Conservation (phyloP, 1,140 invertebrate species). For the Rhagoletis zephyria region DNA sequence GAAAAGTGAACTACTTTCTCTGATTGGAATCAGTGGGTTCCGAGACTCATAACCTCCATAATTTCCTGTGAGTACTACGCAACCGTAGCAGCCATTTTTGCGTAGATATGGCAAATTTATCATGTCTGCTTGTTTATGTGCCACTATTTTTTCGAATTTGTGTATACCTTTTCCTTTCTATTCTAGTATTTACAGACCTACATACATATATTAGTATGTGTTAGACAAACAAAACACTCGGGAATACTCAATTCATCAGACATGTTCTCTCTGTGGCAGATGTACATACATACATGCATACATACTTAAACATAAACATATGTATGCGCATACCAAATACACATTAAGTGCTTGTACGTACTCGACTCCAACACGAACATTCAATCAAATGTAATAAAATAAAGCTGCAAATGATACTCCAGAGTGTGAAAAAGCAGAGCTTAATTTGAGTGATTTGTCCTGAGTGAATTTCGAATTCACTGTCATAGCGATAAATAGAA, state of each 20-base stretch:
- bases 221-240: constrained; percentile 4
- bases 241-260: constrained; percentile 18
- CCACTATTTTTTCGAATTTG: background rate
- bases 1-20: too few relatives aligned
- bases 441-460: constrained; percentile 10
- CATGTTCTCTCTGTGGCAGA: background rate
- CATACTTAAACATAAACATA: background rate
- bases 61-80: too few relatives aligned
- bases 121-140: background rate
- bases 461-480: background rate
- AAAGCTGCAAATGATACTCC: background rate
- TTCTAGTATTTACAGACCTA: background rate
- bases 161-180: background rate
- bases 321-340: background rate
- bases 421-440: background rate
- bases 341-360: background rate
- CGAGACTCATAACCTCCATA: too few relatives aligned
- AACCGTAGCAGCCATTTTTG: background rate
- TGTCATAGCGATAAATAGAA: background rate
- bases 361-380: background rate
- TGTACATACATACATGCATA: background rate
- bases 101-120: background rate
- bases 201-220: background rate
- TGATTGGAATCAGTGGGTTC: too few relatives aligned
- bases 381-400: background rate